Conservation (phyloP, 1,140 invertebrate species). For the Latrodectus geometricus region DNA sequence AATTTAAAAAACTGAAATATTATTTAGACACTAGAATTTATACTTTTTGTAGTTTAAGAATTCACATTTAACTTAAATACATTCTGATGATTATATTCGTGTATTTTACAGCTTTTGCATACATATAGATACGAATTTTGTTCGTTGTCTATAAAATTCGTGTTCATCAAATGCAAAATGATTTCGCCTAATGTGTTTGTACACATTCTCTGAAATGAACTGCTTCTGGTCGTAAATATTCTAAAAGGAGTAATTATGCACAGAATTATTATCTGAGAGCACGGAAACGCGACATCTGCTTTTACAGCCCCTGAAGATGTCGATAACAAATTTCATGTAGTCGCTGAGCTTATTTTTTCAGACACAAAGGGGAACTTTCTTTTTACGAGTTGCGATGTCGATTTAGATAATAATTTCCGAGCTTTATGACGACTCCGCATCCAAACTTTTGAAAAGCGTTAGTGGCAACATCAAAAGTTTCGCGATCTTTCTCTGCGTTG, state of each 20-base stretch:
- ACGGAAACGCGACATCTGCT: background rate
- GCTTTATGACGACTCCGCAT: background rate
- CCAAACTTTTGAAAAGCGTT: background rate
- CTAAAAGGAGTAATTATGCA: conserved; percentile 29
- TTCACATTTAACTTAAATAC: too few species aligned
- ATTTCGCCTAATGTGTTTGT: too few species aligned
- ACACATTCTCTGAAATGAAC: too few species aligned
- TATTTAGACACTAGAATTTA: too few species aligned
- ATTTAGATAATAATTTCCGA: conserved; percentile 52
- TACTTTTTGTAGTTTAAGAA: too few species aligned
- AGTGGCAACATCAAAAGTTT: background rate
- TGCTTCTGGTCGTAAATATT: background rate
- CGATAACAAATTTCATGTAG: conserved; percentile 10
- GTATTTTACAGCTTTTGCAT: too few species aligned
- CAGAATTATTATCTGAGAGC: background rate
- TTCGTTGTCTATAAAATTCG: too few species aligned
- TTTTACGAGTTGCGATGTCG: conserved; percentile 50
- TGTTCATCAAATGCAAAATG: too few species aligned
- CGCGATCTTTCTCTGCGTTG: background rate
- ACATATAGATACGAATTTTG: too few species aligned
- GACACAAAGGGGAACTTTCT: conserved; percentile 33
- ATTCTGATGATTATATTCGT: too few species aligned
- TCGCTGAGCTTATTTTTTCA: conserved; percentile 20
- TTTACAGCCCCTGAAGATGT: conserved; percentile 31
- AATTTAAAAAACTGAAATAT: too few species aligned